Base-by-base conservation (phyloP, 2,113 vertebrate species). In the Rana temporaria region DNA sequence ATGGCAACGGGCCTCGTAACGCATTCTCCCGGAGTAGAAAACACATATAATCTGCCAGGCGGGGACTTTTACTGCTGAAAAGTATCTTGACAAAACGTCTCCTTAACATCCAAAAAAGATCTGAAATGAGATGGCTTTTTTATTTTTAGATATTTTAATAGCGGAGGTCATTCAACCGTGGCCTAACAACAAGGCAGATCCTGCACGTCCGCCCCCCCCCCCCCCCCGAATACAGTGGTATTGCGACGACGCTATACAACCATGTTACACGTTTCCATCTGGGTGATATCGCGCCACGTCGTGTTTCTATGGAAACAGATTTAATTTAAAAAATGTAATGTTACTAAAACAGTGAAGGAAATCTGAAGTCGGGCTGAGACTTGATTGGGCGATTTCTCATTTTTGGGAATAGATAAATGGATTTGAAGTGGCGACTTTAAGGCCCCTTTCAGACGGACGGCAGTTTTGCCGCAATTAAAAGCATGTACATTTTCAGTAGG, bases 301-400 rank as follows among this genome's bases (percentile, higher is more conserved):
- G 30, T 42, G 80, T 82, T 82, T 82, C 80, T 52, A 82, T 82
- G 71, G 80, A 38, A 82, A 82, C 80, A 14, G 53, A 75, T 59
- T 74, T 56, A 63, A 81, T 81, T 74, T 65, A 57, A 53, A 24
- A 1, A 12, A 12, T 14, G 52, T 67, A 75, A 82, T 66, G 69
- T 82, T 75, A 75, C 62, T 67, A 75, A 75, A 75, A 66, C 64
- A 56, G 16, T 14, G 52, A 75, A 82, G 48, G 38, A 63, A 57
- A 67, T 67, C 7, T 52, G 32, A 77, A 53, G 56, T 19, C 68
- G 19, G 22, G n/a, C 55, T 26, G 30, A n/a, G 52, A 7, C 56
- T 14, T 9, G 34, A 77, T 77, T 52, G 32, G 26, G 55, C 6
- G 18, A 7, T 19, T 26, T 14, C 15, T 34, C 34, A 6, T 17